Conservation (phyloP, 2,113 vertebrate species). For the Puma concolor region DNA sequence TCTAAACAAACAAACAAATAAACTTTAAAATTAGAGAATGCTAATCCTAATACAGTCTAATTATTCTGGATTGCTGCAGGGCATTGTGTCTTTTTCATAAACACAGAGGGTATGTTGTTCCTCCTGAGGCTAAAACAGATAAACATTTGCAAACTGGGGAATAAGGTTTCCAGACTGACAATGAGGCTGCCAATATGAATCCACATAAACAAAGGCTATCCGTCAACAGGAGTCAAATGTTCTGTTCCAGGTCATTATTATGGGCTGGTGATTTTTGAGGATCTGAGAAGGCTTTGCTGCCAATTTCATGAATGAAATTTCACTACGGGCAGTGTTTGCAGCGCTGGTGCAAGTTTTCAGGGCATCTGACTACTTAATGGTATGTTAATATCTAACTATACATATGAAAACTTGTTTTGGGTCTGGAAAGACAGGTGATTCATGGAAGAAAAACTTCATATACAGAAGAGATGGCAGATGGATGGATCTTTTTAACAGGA, state of each 20-base stretch:
- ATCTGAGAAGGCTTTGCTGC: not conserved
- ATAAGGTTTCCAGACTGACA: slow-evolving; percentile 27
- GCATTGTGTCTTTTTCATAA: not conserved
- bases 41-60: not conserved
- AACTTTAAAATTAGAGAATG: not conserved
- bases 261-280: not conserved
- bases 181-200: not conserved
- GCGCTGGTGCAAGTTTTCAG: not conserved
- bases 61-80: not conserved
- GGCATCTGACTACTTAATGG: not conserved
- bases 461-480: not conserved
- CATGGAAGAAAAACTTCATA: not conserved
- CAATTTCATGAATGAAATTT: slow-evolving; percentile 43
- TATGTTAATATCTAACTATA: not conserved
- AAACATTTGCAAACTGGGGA: slow-evolving; percentile 60
- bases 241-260: not conserved
- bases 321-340: not conserved
- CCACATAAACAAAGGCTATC: not conserved
- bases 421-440: not conserved
- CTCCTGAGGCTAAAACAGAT: slow-evolving; percentile 38
- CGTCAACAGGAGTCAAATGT: not conserved
- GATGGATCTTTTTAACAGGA: not conserved
- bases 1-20: too few relatives aligned
- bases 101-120: slow-evolving; percentile 14
- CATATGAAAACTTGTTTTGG: not conserved